Conservation (phyloP, 92 coral and sea anemone genomes). For the Phenganax stokvisi region DNA sequence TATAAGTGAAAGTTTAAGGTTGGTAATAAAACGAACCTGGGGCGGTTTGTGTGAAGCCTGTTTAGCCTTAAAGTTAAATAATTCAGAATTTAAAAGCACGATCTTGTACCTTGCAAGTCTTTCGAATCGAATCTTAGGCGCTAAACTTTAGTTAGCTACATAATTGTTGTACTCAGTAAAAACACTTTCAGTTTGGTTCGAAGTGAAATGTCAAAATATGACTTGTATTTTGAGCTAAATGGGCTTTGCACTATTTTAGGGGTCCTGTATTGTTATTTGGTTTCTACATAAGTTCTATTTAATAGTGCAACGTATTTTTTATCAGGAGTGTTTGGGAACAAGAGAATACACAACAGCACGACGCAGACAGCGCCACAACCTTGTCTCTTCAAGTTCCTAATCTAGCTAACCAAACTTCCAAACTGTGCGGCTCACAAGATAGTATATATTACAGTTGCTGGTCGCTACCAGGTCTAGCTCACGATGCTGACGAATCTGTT, state of each 20-base stretch:
- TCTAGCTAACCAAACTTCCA: constrained; percentile 45
- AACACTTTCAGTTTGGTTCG: too few species aligned
- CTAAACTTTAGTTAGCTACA: too few species aligned
- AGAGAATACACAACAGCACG: constrained; percentile 44
- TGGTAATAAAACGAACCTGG: constrained; percentile 2
- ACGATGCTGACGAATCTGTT: constrained; percentile 22
- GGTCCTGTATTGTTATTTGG: not conserved
- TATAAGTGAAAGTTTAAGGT: constrained; percentile 92
- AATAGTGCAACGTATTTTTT: not conserved
- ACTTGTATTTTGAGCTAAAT: not conserved
- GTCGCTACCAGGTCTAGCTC: constrained; percentile 74
- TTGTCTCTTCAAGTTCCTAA: constrained; percentile 35
- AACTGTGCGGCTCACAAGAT: constrained; percentile 80
- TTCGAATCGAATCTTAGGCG: too few species aligned
- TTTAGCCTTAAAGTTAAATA: too few species aligned
- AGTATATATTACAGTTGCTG: constrained; percentile 94
- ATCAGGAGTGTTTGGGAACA: constrained; percentile 95
- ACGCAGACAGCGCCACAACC: constrained; percentile 17
- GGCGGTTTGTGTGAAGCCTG: not conserved
- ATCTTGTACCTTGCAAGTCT: too few species aligned
- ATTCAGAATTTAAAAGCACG: too few species aligned
- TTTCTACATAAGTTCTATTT: not conserved
- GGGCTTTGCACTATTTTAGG: not conserved
- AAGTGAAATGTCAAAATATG: not conserved
- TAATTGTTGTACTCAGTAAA: too few species aligned